phyloP scores from a whole-genome alignment of 2,888 invertebrate genomes.

The Onthophagus sagittarius region DNA sequence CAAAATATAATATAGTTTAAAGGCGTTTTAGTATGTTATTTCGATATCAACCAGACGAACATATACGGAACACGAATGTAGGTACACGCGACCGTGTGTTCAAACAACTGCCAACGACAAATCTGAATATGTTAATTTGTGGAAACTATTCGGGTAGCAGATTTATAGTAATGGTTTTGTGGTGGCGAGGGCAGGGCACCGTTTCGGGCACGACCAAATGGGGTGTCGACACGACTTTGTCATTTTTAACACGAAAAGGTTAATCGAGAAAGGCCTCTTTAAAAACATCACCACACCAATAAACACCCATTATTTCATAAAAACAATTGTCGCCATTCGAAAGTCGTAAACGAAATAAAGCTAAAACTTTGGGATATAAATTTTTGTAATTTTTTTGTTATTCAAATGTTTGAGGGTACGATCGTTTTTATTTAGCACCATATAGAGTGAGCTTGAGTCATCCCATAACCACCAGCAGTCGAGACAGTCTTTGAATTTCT shows the following conservation, averaged over 20 bases:
- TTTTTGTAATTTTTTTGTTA: constrained; percentile 20
- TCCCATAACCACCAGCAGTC: neutral
- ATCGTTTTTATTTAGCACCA: neutral
- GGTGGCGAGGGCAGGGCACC: constrained; percentile 39
- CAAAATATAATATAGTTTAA: neutral
- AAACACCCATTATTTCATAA: too few species aligned
- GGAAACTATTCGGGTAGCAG: constrained; percentile 34
- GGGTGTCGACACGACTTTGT: constrained; percentile 49
- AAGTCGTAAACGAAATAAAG: too few species aligned
- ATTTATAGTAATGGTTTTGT: constrained; percentile 44
- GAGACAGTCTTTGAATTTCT: neutral
- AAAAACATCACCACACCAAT: too few species aligned
- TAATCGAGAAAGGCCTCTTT: constrained; percentile 18
- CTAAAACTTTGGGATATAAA: too few species aligned
- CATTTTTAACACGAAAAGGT: constrained; percentile 38
- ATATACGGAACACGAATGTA: neutral
- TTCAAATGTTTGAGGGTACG: neutral
- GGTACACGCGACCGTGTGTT: neutral
- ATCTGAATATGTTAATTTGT: constrained; percentile 46
- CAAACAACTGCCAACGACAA: constrained; percentile 21
- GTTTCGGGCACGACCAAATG: constrained; percentile 40
- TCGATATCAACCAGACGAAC: neutral
- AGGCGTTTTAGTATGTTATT: neutral
- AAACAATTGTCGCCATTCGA: too few species aligned
- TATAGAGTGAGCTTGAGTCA: neutral